Percentiles rank a stretch among this genome's conserved stretches.
Evolutionary conservation across 2,888 invertebrate genomes (phyloP).

Genomic region (Aporophyla lueneburgensis): DNA sequence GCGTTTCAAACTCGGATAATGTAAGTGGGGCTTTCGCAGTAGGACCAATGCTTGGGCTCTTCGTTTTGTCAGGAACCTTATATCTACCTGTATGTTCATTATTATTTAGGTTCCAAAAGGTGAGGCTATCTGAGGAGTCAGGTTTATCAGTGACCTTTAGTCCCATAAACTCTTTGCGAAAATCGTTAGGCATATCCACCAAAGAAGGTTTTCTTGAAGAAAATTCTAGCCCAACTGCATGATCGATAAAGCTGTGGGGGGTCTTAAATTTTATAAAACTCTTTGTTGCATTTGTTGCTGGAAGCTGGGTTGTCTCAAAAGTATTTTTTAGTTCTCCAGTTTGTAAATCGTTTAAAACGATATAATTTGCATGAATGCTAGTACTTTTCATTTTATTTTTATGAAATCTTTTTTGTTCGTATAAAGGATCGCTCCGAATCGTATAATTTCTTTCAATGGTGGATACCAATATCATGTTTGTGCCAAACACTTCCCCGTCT

Average conservation of each 20-base stretch:
- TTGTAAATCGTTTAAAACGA: conserved; percentile 80
- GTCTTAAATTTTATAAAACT: conserved; percentile 74
- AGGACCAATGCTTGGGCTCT: conserved; percentile 50
- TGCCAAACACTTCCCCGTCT: conserved; percentile 93
- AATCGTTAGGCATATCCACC: conserved; percentile 46
- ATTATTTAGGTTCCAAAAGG: conserved; percentile 76
- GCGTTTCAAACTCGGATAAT: conserved; percentile 81
- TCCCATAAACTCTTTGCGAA: conserved; percentile 73
- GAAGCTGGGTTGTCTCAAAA: conserved; percentile 70
- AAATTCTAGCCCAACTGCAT: conserved; percentile 71
- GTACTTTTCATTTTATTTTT: conserved; percentile 78
- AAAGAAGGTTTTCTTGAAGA: conserved; percentile 52
- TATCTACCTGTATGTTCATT: conserved; percentile 68
- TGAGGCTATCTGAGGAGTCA: conserved; percentile 61
- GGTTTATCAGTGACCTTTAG: conserved; percentile 58
- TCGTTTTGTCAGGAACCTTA: conserved; percentile 60
- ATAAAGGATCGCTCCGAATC: conserved; percentile 74
- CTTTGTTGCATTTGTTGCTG: conserved; percentile 61
- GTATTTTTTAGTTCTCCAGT: conserved; percentile 76
- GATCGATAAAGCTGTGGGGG: conserved; percentile 74
- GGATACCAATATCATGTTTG: conserved; percentile 91
- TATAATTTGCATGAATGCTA: conserved; percentile 74
- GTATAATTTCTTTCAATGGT: conserved; percentile 88
- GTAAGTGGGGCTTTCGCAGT: conserved; percentile 67
- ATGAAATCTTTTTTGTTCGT: conserved; percentile 76